phyloP scores from a whole-genome alignment of 2,888 invertebrate species.

The Drosophila tripunctata region DNA sequence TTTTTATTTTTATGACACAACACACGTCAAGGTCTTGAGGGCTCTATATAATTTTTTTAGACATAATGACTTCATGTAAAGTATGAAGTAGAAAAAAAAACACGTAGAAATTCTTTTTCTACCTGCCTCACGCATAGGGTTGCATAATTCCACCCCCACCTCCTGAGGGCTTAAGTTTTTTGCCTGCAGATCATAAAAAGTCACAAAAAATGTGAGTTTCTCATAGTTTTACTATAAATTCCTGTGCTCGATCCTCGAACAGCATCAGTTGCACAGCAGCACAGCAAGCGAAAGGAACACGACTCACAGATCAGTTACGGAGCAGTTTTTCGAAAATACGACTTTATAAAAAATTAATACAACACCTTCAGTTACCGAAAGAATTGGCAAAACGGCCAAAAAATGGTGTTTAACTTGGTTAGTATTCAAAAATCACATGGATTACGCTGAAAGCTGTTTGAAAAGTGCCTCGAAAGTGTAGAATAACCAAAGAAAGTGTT shows the following conservation, averaged over 20 bases:
- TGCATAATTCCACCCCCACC: slow-evolving; percentile 67
- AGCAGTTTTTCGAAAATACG: not conserved
- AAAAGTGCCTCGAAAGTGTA: slow-evolving; percentile 9
- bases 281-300: slow-evolving; percentile 54
- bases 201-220: slow-evolving; percentile 34
- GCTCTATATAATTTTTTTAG: slow-evolving; percentile 62
- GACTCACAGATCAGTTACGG: slow-evolving; percentile 24
- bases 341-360: not conserved
- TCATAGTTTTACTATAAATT: slow-evolving; percentile 52
- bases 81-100: slow-evolving; percentile 44
- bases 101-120: slow-evolving; percentile 41
- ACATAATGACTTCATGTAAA: slow-evolving; percentile 69
- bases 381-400: slow-evolving; percentile 54
- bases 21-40: slow-evolving; percentile 63
- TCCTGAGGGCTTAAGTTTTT: slow-evolving; percentile 68
- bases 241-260: not conserved
- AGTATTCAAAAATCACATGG: slow-evolving; percentile 26
- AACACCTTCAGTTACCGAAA: slow-evolving; percentile 19
- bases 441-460: slow-evolving; percentile 16
- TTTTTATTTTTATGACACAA: slow-evolving; percentile 61
- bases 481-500: not conserved
- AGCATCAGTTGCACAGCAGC: slow-evolving; percentile 66
- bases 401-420: slow-evolving; percentile 73
- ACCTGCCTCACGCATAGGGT: slow-evolving; percentile 67
- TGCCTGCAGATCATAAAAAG: slow-evolving; percentile 70